phyloP scores from a whole-genome alignment of 2,888 invertebrate genomes.

The Lampropteryx suffumata region DNA sequence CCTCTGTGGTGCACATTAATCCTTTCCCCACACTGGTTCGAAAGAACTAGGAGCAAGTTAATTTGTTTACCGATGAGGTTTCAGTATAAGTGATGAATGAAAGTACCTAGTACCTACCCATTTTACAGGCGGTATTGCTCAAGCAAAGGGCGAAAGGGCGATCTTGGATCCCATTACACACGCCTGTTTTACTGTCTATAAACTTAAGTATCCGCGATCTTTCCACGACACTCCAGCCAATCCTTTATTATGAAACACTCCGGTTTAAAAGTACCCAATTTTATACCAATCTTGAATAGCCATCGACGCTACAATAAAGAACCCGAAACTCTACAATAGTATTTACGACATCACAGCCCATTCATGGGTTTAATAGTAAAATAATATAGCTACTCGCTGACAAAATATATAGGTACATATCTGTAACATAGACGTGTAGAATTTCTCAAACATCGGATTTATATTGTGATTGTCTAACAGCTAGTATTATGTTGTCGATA shows the following conservation, averaged over 20 bases:
- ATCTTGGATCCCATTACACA: conserved; percentile 64
- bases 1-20: too few relatives aligned
- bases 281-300: conserved; percentile 48
- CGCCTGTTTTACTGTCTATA: conserved; percentile 72
- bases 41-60: too few relatives aligned
- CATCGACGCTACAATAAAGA: conserved; percentile 57
- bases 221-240: conserved; percentile 44
- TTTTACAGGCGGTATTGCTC: not conserved
- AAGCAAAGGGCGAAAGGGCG: conserved; percentile 1
- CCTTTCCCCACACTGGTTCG: too few relatives aligned
- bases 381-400: conserved; percentile 62
- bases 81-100: too few relatives aligned
- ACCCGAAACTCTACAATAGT: conserved; percentile 59
- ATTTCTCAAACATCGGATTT: conserved; percentile 76
- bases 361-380: conserved; percentile 62
- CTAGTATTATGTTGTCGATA: conserved; percentile 22
- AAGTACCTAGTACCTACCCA: too few relatives aligned
- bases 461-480: conserved; percentile 56
- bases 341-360: conserved; percentile 67
- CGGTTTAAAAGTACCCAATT: conserved; percentile 39
- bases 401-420: conserved; percentile 49
- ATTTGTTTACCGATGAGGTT: too few relatives aligned
- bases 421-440: conserved; percentile 75
- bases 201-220: conserved; percentile 68
- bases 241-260: conserved; percentile 48